phyloP scores from a whole-genome alignment of 2,113 vertebrate species.

The Pseudonaja textilis region DNA sequence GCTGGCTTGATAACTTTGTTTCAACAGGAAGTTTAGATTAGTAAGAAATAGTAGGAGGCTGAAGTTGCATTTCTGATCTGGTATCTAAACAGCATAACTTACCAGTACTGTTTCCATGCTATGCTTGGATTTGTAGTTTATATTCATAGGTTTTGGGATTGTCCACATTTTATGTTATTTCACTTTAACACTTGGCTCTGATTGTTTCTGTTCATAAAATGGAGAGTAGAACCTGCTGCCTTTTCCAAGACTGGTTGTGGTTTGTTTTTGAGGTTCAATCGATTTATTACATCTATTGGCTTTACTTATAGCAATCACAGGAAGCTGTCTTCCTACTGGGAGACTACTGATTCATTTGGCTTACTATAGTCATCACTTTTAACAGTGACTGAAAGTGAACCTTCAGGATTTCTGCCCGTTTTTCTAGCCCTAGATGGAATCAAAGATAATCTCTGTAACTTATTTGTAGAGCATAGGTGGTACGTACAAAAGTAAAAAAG shows the following conservation, averaged over 20 bases:
- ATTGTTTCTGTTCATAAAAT: background rate
- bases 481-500: background rate
- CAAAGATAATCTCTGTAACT: background rate
- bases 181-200: background rate
- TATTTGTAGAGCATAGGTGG: background rate
- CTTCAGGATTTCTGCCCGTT: background rate
- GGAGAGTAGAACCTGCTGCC: background rate
- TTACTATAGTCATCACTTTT: background rate
- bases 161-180: background rate
- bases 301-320: background rate
- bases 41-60: constrained; percentile 60
- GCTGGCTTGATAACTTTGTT: constrained; percentile 53
- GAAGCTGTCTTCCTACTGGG: background rate
- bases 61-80: constrained; percentile 35
- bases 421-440: background rate
- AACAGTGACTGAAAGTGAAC: background rate
- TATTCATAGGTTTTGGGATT: constrained; percentile 6
- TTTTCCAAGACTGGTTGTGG: background rate
- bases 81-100: constrained; percentile 41
- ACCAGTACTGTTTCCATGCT: constrained; percentile 18
- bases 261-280: background rate
- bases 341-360: background rate
- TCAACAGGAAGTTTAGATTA: constrained; percentile 46
- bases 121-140: constrained; percentile 6
- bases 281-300: background rate